Percentiles rank a stretch among this genome's conserved stretches.
These are phyloP conservation scores for Xerus inauris DNA, from an alignment of 2,113 vertebrate species.

Conservation along the genomic window DNA sequence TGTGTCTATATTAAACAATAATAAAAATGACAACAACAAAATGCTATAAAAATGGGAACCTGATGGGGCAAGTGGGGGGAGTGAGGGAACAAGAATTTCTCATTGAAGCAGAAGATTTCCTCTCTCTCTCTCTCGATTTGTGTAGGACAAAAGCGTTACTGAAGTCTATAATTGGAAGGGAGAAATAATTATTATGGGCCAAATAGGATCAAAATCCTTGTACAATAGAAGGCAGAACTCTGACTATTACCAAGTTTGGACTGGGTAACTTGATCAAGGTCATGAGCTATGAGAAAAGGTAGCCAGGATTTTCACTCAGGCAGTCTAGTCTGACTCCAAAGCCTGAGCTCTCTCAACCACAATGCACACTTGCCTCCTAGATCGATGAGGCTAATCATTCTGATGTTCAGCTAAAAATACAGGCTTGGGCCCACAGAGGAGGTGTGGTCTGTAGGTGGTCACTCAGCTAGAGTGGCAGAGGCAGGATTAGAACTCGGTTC, in stretches of 20 bases:
- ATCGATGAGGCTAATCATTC: background rate
- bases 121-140: background rate
- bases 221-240: background rate
- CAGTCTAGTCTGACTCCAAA: background rate
- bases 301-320: background rate
- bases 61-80: no score
- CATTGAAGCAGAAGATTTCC: background rate
- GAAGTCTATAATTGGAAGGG: background rate
- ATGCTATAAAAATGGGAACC: background rate
- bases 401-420: background rate
- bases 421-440: background rate
- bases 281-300: background rate
- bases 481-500: background rate
- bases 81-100: background rate
- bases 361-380: background rate
- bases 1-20: background rate
- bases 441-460: background rate
- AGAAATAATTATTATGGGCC: background rate
- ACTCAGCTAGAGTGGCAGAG: background rate
- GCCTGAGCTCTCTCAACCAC: background rate
- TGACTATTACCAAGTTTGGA: background rate
- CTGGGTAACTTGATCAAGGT: constrained; percentile 19
- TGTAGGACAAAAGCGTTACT: background rate
- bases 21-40: background rate
- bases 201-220: background rate